Evolutionary conservation across 53 echinoderm and acorn worm genomes (phyloP).

Genomic region (Zoroaster sp.): DNA sequence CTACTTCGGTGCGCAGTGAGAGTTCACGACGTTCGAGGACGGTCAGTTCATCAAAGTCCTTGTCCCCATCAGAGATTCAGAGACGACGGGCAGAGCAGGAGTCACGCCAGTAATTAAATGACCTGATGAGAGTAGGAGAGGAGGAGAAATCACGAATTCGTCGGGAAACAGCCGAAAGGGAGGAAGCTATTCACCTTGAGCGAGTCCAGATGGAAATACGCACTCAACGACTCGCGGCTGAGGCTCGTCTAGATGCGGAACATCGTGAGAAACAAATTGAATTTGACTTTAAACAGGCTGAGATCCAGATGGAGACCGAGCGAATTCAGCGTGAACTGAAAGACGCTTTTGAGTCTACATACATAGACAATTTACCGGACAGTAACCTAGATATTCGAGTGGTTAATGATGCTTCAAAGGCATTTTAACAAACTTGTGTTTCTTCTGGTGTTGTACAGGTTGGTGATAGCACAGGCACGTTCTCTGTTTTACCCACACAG

Average conservation of each 20-base stretch:
- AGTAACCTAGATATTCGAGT: background rate
- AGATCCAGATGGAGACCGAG: background rate
- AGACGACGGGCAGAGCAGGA: conserved; percentile 6
- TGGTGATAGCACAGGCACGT: background rate
- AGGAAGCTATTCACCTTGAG: background rate
- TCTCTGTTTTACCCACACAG: background rate
- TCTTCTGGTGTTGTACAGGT: background rate
- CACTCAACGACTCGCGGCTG: background rate
- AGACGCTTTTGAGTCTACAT: background rate
- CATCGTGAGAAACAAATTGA: background rate
- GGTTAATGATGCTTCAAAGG: background rate
- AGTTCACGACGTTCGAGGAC: background rate
- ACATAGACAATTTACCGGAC: background rate
- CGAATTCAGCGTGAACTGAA: background rate
- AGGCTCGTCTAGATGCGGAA: background rate
- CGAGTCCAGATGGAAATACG: background rate
- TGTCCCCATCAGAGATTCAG: background rate
- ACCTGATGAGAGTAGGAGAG: background rate
- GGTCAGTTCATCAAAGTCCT: background rate
- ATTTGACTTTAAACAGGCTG: background rate
- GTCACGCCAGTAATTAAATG: background rate
- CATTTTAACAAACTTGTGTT: background rate
- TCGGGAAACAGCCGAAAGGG: background rate
- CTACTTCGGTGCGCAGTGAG: background rate
- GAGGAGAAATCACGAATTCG: background rate